These are phyloP conservation scores for Nephrotoma flavescens DNA, from an alignment of 2,888 invertebrate species.

Conservation along the genomic window DNA sequence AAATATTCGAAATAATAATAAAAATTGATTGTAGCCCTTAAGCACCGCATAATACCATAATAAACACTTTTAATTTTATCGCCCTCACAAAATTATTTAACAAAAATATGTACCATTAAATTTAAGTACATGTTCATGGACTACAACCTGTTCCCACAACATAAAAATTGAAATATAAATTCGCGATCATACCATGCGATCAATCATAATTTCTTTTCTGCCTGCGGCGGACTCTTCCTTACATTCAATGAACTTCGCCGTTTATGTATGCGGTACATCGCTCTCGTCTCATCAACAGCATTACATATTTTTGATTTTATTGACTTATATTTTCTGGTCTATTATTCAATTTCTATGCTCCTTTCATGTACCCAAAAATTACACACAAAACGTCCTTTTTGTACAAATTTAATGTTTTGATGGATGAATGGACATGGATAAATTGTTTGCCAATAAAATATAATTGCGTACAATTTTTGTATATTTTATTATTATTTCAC, in stretches of 20 bases:
- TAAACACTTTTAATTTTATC: not conserved
- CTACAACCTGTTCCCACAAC: not conserved
- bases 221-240: not conserved
- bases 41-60: not conserved
- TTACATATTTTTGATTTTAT: not conserved
- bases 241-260: not conserved
- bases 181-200: not conserved
- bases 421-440: not conserved
- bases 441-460: not conserved
- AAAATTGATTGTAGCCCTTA: not conserved
- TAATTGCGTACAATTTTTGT: not conserved
- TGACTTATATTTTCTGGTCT: not conserved
- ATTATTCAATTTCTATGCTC: not conserved
- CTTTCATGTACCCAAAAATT: not conserved
- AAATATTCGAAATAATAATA: not conserved
- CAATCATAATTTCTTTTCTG: not conserved
- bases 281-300: too few relatives aligned
- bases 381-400: not conserved
- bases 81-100: not conserved
- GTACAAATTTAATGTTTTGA: not conserved
- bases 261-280: not conserved
- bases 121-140: not conserved
- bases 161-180: not conserved
- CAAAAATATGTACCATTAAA: not conserved
- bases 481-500: not conserved